phyloP scores from a whole-genome alignment of 2,113 vertebrate species.

The Semnopithecus entellus region DNA sequence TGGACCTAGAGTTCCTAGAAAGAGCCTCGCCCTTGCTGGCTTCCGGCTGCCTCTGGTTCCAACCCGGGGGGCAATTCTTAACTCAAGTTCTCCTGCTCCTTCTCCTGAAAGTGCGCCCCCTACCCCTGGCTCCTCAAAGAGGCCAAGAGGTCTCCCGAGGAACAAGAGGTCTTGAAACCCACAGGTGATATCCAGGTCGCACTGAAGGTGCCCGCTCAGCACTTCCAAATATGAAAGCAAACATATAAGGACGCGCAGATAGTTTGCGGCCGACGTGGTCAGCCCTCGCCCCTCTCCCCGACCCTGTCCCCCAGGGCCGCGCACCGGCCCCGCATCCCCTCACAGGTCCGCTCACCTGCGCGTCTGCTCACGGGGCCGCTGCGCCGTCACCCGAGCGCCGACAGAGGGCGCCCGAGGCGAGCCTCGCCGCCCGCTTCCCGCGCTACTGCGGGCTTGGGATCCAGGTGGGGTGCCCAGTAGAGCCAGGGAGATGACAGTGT shows the following conservation, averaged over 20 bases:
- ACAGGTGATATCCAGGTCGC: background rate
- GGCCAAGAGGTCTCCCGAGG: background rate
- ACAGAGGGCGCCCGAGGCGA: constrained; percentile 9
- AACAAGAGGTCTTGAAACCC: background rate
- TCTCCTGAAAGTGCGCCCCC: background rate
- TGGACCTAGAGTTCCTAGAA: background rate
- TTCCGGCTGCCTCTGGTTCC: background rate
- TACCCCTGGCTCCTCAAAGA: background rate
- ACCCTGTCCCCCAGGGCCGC: too few species aligned
- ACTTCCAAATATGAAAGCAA: background rate
- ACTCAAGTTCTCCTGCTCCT: background rate
- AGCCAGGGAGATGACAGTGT: background rate
- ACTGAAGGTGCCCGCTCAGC: background rate
- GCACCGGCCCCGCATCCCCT: background rate
- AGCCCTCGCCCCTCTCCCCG: fast-evolving
- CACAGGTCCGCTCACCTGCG: background rate
- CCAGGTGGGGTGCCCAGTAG: fast-evolving
- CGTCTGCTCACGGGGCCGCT: background rate
- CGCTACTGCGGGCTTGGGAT: background rate
- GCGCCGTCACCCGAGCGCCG: background rate
- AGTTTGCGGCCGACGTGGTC: fast-evolving
- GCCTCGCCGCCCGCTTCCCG: background rate
- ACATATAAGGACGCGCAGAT: fast-evolving
- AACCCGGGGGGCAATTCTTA: too few species aligned
- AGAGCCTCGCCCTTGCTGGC: background rate